Base-by-base conservation (phyloP, 2,113 vertebrate genomes). In the Talpa occidentalis region DNA sequence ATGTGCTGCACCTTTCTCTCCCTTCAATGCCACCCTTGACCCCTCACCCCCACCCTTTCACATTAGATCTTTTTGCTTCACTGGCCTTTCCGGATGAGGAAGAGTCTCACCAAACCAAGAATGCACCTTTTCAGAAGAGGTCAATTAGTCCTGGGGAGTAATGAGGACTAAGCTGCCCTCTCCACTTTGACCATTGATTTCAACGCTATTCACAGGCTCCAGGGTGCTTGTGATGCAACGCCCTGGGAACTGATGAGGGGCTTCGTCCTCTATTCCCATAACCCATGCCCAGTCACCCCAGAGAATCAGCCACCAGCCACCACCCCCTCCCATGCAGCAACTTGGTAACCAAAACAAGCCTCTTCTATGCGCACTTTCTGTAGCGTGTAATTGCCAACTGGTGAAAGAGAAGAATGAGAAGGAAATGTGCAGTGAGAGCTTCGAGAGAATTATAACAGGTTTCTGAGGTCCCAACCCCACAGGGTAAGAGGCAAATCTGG, bases 211-310 rank as follows among this genome's bases (percentile, higher is more conserved):
- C 96, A 95, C 35, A 76, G 76, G 85, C 94, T 91, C 88, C 94
- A 83, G 79, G 91, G 88, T 44, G 59, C 88, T 44, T 35, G 73
- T 19, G 74, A 89, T 93, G 80, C 80, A 47, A 35, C 12, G 54
- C 56, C 92, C 76, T 94, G 92, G 90, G 94, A 95, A 80, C 74
- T 85, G 37, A 81, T 19, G 83, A 95, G 76, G 59, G 83, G 62
- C 93, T 84, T 87, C 83, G 52, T 44, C 84, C 52, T 86, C 67
- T 77, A 94, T 97, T 97, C 96, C 95, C 97, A 97, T 93, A 97
- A 96, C 96, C 97, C 83, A 97, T 93, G 97, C 90, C 93, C 95
- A 97, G 96, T 96, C 96, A 97, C 88, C 96, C 96, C 84, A 96
- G 69, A 97, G 95, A 97, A 97, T 96, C 92, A 62, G 88, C 95